Percentiles rank a stretch among this genome's conserved stretches.
These are phyloP conservation scores for Poecilia velifera DNA, from an alignment of 2,797 vertebrate species.

Conservation along the genomic window DNA sequence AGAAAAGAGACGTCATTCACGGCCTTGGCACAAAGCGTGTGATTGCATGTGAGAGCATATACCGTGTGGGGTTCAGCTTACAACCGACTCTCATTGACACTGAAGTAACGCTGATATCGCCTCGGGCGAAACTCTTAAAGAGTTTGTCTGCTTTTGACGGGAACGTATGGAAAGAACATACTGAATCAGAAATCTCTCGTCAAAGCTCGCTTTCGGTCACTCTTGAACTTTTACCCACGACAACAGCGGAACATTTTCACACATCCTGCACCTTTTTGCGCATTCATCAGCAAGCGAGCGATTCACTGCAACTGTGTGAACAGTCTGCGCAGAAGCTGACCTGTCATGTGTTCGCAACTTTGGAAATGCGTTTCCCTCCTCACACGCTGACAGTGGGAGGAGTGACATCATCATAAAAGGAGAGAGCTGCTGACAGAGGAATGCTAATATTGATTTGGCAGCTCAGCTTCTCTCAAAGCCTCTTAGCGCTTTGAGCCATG, in stretches of 20 bases:
- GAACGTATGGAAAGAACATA: conserved; percentile 43
- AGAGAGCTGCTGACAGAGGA: conserved; percentile 67
- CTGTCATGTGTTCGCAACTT: conserved; percentile 2
- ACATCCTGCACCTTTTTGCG: conserved; percentile 12
- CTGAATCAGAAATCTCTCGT: conserved; percentile 34
- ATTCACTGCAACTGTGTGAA: not conserved
- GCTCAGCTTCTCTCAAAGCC: conserved; percentile 64
- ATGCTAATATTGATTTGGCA: conserved; percentile 76
- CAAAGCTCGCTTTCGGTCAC: conserved; percentile 24
- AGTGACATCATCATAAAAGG: conserved; percentile 72
- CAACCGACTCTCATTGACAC: conserved; percentile 30
- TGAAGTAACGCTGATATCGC: conserved; percentile 22
- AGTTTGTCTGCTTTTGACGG: conserved; percentile 33
- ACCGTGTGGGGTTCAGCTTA: conserved; percentile 11
- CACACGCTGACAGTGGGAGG: conserved; percentile 41
- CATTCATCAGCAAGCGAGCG: not conserved
- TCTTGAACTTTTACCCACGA: conserved; percentile 3
- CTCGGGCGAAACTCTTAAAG: conserved; percentile 33
- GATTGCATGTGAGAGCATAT: conserved; percentile 13
- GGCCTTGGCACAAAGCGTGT: conserved; percentile 21
- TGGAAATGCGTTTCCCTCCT: conserved; percentile 34
- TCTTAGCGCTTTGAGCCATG: conserved; percentile 71
- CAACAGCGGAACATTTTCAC: not conserved
- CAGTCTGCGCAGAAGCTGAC: not conserved
- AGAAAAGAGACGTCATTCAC: conserved; percentile 33